Percentiles rank a stretch among this genome's conserved stretches.
Conservation (phyloP, 2,888 invertebrate genomes). For the Actias luna region DNA sequence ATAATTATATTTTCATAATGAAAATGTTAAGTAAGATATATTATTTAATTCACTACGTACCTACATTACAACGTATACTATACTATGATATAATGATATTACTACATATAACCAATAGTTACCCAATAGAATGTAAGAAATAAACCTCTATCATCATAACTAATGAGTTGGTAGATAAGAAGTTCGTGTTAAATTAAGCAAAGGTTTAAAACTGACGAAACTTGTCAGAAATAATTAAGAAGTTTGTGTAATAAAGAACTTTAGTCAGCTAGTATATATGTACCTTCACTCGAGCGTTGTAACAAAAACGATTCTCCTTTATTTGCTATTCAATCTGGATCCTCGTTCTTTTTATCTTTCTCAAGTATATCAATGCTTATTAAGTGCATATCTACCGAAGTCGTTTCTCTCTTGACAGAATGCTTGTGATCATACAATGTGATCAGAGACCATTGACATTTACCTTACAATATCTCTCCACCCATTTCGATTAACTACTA, state of each 20-base stretch:
- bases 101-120: no score
- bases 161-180: constrained; percentile 2
- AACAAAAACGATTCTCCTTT: constrained; percentile 2
- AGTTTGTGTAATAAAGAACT: constrained; percentile 5
- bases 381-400: background rate
- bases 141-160: background rate
- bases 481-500: no score
- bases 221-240: constrained; percentile 6
- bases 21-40: no score
- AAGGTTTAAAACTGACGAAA: constrained; percentile 1
- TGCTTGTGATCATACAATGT: no score
- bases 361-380: background rate
- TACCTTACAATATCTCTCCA: no score
- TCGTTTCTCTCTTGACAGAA: no score
- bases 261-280: constrained; percentile 7
- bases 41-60: no score
- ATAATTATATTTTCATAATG: no score
- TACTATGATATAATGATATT: no score
- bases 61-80: no score
- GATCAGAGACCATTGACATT: no score
- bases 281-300: background rate
- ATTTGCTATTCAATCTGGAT: background rate
- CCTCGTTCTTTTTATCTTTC: background rate
- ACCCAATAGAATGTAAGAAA: background rate
- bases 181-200: background rate